Evolutionary conservation across 2,797 vertebrate genomes (phyloP).

Genomic region (Scyliorhinus canicula): DNA sequence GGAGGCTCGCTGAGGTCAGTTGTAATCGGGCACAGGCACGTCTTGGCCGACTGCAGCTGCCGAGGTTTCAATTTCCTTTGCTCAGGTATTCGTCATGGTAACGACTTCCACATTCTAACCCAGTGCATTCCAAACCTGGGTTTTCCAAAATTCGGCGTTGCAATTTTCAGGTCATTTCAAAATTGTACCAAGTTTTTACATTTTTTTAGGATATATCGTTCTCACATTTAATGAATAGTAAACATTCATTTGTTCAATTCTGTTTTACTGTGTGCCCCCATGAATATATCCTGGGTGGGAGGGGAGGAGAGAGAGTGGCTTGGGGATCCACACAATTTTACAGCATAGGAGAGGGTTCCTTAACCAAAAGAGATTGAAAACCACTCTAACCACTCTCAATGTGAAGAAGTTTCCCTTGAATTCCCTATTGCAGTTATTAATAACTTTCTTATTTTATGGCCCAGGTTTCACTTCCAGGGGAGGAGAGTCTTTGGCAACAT

Average conservation of each 20-base stretch:
- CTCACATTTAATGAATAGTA: background rate
- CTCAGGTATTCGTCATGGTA: background rate
- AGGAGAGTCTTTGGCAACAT: background rate
- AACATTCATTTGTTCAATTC: background rate
- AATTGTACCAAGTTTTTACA: background rate
- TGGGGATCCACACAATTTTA: background rate
- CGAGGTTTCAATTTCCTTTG: background rate
- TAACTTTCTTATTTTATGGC: background rate
- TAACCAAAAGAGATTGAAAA: background rate
- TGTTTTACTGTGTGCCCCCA: background rate
- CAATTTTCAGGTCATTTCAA: background rate
- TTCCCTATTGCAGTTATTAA: background rate
- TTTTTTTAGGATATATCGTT: too few relatives aligned
- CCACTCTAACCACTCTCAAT: background rate
- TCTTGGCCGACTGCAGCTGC: background rate
- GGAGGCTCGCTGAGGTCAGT: background rate
- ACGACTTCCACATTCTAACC: background rate
- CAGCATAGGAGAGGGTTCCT: background rate
- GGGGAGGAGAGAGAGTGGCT: background rate
- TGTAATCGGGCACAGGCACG: background rate
- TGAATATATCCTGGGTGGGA: too few relatives aligned
- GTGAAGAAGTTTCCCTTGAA: background rate
- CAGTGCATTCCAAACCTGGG: background rate
- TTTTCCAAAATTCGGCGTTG: background rate
- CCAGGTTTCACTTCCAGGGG: background rate